These are phyloP conservation scores for Crenichthys baileyi DNA, from an alignment of 2,797 vertebrate genomes.

Conservation along the genomic window DNA sequence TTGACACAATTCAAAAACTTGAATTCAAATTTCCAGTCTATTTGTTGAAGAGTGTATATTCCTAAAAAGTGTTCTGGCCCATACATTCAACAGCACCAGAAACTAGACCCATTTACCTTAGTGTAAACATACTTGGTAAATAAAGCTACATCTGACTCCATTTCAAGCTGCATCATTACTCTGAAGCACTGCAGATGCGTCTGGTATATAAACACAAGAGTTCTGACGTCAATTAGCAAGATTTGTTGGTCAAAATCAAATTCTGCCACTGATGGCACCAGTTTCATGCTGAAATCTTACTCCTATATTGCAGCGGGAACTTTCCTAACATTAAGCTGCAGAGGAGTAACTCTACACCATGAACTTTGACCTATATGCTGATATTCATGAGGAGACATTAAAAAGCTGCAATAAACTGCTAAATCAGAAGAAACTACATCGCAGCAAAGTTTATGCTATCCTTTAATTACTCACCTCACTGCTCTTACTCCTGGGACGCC, in stretches of 20 bases:
- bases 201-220: slow-evolving; percentile 22
- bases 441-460: not conserved
- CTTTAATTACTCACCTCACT: slow-evolving; percentile 21
- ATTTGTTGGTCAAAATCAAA: slow-evolving; percentile 28
- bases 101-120: not conserved
- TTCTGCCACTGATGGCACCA: slow-evolving; percentile 4
- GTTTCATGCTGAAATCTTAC: not conserved
- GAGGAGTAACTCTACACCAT: not conserved
- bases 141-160: slow-evolving; percentile 4
- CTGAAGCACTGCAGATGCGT: slow-evolving; percentile 10
- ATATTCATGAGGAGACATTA: not conserved
- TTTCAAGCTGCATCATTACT: slow-evolving; percentile 6
- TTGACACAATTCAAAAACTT: not conserved
- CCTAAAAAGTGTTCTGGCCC: not conserved
- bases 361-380: slow-evolving; percentile 29
- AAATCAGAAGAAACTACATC: not conserved
- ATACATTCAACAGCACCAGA: not conserved
- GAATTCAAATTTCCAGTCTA: not conserved
- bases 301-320: not conserved
- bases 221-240: slow-evolving; percentile 15
- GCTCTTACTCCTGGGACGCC: slow-evolving; percentile 36
- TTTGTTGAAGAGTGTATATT: not conserved
- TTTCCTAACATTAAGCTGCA: not conserved
- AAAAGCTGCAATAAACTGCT: not conserved
- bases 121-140: not conserved